These are phyloP conservation scores for Sebastes steindachneri DNA, from an alignment of 2,797 vertebrate species.

Conservation along the genomic window DNA sequence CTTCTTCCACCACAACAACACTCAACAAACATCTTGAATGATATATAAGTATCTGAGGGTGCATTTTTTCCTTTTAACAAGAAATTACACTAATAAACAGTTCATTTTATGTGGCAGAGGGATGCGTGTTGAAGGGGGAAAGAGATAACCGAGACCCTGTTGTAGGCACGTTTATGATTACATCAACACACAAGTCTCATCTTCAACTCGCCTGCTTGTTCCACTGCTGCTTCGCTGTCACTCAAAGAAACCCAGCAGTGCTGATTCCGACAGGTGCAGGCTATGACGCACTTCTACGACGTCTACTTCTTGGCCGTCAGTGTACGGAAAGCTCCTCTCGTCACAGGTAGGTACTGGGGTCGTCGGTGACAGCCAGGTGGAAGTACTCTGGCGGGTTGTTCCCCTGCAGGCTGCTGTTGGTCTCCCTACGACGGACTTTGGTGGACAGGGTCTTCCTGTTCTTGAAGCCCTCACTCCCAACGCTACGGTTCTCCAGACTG, in stretches of 20 bases:
- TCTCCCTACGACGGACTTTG: conserved; percentile 82
- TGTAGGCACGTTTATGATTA: neutral
- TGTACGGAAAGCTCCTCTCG: neutral
- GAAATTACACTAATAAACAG: neutral
- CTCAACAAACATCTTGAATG: neutral
- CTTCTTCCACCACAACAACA: neutral
- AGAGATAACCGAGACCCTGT: neutral
- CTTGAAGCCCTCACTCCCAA: conserved; percentile 64
- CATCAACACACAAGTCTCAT: neutral
- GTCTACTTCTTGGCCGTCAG: fast-evolving
- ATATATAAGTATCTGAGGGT: neutral
- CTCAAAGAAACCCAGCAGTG: neutral
- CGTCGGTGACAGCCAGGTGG: conserved; percentile 87
- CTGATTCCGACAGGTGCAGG: neutral
- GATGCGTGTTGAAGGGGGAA: neutral
- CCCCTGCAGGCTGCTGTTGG: conserved; percentile 73
- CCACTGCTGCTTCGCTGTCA: neutral
- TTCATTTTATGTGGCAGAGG: neutral
- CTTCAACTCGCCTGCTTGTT: neutral
- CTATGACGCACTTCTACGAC: neutral
- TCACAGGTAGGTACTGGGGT: conserved; percentile 80
- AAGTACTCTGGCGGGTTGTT: conserved; percentile 90
- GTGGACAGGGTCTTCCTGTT: conserved; percentile 80
- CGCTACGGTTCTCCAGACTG: conserved; percentile 83
- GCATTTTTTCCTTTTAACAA: neutral